Conservation (phyloP, 2,113 vertebrate species). For the Galemys pyrenaicus region DNA sequence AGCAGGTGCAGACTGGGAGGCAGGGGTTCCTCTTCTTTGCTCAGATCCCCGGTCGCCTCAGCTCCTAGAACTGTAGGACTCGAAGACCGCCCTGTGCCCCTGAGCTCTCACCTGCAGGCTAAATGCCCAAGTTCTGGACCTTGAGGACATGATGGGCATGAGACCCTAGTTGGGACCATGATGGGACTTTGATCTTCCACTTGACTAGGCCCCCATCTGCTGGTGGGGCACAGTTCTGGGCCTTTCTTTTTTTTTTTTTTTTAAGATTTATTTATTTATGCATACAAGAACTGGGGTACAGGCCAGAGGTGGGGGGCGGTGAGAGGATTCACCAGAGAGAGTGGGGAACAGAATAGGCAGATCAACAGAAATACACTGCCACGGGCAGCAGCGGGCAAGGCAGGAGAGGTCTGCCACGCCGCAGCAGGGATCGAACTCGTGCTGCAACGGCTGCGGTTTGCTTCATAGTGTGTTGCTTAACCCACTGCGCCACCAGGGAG, state of each 20-base stretch:
- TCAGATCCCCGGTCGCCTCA: background rate
- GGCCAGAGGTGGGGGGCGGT: no score
- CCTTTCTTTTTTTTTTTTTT: background rate
- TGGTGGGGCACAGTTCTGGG: background rate
- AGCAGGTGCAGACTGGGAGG: rapidly evolving
- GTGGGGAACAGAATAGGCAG: no score
- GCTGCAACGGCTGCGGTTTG: no score
- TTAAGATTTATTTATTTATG: no score
- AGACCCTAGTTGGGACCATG: background rate
- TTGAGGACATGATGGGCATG: background rate
- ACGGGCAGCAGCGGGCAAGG: no score
- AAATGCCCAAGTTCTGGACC: background rate
- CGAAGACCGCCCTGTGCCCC: background rate
- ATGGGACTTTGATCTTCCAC: background rate
- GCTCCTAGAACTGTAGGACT: background rate
- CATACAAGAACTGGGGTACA: no score
- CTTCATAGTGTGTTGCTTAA: no score
- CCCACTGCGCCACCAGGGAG: no score
- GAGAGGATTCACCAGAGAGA: no score
- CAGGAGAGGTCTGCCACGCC: no score
- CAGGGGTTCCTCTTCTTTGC: background rate
- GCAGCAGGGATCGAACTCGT: no score
- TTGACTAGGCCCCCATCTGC: background rate
- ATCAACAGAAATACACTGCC: no score
- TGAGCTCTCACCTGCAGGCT: background rate